Conservation (phyloP, 2,888 invertebrate species). For the Troides aeacus region DNA sequence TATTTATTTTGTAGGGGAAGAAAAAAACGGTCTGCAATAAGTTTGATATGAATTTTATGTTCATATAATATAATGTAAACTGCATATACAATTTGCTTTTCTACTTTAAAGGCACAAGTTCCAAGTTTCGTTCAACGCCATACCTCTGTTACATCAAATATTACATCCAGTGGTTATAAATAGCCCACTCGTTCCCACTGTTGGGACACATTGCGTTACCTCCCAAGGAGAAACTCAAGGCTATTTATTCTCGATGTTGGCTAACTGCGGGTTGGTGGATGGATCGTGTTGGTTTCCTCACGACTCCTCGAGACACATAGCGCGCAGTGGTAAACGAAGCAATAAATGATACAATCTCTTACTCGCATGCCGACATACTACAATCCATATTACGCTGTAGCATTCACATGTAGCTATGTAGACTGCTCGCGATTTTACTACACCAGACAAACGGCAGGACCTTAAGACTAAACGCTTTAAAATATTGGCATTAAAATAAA, state of each 20-base stretch:
- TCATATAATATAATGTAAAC: conserved; percentile 25
- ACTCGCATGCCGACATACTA: too few relatives aligned
- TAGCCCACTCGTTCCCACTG: background rate
- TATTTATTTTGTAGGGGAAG: too few relatives aligned
- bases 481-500: conserved; percentile 44
- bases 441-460: conserved; percentile 24
- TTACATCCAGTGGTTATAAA: conserved; percentile 11
- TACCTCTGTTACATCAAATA: conserved; percentile 12
- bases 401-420: too few relatives aligned
- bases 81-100: conserved; percentile 25
- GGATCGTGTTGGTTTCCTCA: too few relatives aligned
- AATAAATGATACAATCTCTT: too few relatives aligned
- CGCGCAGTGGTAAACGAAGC: too few relatives aligned
- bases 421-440: background rate
- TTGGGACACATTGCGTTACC: too few relatives aligned
- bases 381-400: too few relatives aligned
- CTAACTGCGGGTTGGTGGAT: too few relatives aligned
- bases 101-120: conserved; percentile 28
- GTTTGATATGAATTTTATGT: conserved; percentile 29
- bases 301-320: too few relatives aligned
- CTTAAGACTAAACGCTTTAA: conserved; percentile 36
- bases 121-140: conserved; percentile 16
- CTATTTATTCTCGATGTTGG: too few relatives aligned
- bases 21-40: conserved; percentile 14
- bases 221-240: too few relatives aligned